Evolutionary conservation across 2,888 invertebrate species (phyloP).

Genomic region (Brachyopa scutellaris): DNA sequence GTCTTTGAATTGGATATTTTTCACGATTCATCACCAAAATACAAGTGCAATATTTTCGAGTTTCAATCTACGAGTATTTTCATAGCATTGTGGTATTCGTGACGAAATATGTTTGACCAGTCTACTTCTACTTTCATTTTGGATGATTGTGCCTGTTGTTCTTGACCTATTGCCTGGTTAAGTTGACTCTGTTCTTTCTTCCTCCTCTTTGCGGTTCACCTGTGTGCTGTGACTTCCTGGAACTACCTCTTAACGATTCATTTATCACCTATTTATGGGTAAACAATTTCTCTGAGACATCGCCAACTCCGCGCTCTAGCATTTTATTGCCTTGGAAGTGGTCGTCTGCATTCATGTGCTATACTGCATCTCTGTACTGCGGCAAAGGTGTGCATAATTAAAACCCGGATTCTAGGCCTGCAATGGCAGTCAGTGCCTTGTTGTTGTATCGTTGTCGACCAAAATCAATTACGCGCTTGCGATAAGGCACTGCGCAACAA

Average conservation of each 20-base stretch:
- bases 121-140: too few species aligned
- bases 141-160: too few species aligned
- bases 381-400: constrained; percentile 44
- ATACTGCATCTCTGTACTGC: not conserved
- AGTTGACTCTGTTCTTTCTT: not conserved
- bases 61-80: too few species aligned
- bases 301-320: constrained; percentile 1
- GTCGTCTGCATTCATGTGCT: not conserved
- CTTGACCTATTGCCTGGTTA: too few species aligned
- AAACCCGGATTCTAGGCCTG: constrained; percentile 55
- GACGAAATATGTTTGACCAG: too few species aligned
- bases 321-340: constrained; percentile 23
- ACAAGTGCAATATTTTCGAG: too few species aligned
- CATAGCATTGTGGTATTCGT: too few species aligned
- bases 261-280: constrained; percentile 54
- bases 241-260: constrained; percentile 50
- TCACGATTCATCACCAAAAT: too few species aligned
- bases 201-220: not conserved
- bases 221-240: constrained; percentile 29
- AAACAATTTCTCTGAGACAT: constrained; percentile 41
- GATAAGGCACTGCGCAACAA: not conserved
- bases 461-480: constrained; percentile 39
- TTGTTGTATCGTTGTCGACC: not conserved
- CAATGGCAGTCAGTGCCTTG: not conserved
- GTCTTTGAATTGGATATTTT: too few species aligned